Conservation (phyloP, 2,888 invertebrate genomes). For the Anaspis maculata region DNA sequence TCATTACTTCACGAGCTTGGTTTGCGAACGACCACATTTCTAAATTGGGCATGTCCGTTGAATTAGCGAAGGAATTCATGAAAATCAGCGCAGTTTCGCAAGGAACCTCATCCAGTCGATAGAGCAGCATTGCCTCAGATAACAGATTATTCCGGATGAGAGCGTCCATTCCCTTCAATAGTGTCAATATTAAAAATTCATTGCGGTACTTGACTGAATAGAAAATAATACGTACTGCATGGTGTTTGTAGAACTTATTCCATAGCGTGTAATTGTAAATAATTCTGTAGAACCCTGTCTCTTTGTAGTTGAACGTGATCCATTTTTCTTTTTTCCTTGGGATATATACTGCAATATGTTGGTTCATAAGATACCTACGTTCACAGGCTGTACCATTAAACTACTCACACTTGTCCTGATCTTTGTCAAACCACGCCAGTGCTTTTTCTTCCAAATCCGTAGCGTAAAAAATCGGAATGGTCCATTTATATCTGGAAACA, state of each 20-base stretch:
- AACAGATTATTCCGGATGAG: too few species aligned
- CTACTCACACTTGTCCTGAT: constrained; percentile 46
- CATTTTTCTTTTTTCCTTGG: constrained; percentile 46
- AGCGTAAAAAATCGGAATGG: constrained; percentile 67
- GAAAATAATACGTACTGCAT: neutral
- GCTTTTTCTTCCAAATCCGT: constrained; percentile 35
- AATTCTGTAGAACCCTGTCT: constrained; percentile 77
- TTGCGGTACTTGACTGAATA: too few species aligned
- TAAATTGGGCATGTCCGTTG: too few species aligned
- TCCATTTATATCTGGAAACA: constrained; percentile 64
- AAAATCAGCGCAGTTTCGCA: too few species aligned
- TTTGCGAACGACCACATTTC: too few species aligned
- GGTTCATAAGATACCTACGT: too few species aligned
- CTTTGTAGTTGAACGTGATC: constrained; percentile 75
- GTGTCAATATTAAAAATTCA: too few species aligned
- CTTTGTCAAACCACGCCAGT: constrained; percentile 28
- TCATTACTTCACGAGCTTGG: too few species aligned
- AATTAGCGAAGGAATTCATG: too few species aligned
- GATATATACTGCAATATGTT: constrained; percentile 47
- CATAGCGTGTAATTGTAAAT: constrained; percentile 65
- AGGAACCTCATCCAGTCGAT: neutral
- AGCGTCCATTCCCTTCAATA: too few species aligned
- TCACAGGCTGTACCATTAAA: too few species aligned
- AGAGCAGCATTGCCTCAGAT: constrained; percentile 2
- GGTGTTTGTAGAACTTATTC: constrained; percentile 43